These are phyloP conservation scores for Pristionchus exspectatus DNA, from an alignment of 2,888 invertebrate genomes.

Conservation along the genomic window DNA sequence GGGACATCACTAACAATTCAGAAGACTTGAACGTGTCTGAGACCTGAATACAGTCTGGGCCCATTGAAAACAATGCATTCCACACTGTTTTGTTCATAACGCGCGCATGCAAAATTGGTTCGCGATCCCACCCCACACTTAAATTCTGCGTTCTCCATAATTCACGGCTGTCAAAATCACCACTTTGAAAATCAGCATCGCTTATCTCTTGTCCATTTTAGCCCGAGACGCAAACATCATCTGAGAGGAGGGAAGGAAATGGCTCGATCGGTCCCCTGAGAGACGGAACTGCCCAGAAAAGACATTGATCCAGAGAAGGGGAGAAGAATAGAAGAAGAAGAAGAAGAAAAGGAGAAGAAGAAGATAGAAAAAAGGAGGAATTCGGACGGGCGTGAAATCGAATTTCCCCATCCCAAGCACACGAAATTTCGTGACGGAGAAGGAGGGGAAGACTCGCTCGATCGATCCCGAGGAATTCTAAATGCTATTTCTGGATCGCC, in stretches of 20 bases:
- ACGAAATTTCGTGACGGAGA: not conserved
- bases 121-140: not conserved
- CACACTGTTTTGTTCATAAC: not conserved
- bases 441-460: not conserved
- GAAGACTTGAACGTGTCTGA: not conserved
- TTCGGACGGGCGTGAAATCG: constrained; percentile 36
- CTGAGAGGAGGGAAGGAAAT: constrained; percentile 9
- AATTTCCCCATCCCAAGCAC: not conserved
- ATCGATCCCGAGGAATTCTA: not conserved
- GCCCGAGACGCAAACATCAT: not conserved
- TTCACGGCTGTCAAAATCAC: not conserved
- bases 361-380: constrained; percentile 20
- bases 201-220: not conserved
- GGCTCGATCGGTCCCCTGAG: constrained; percentile 1
- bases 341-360: constrained; percentile 11
- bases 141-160: not conserved
- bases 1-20: not conserved
- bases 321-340: not conserved
- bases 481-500: not conserved
- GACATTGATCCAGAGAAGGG: not conserved
- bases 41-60: not conserved
- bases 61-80: not conserved
- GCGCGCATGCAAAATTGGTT: not conserved
- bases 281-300: not conserved
- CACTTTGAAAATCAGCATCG: not conserved